phyloP scores from a whole-genome alignment of 2,113 vertebrate species.

The Catagonus wagneri region DNA sequence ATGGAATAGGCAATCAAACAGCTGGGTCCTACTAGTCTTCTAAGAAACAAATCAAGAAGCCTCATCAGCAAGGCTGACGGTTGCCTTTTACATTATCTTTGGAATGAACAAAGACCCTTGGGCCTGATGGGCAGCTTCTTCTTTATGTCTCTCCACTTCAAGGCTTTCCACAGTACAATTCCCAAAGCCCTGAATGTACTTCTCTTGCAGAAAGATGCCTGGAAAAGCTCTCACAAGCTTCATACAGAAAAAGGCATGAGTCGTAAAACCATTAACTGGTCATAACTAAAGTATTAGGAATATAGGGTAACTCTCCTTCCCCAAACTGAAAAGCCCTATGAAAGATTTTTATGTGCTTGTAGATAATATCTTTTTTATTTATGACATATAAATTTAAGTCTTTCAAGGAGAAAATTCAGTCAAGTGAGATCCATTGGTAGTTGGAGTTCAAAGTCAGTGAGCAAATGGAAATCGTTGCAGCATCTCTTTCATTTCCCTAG shows the following conservation, averaged over 20 bases:
- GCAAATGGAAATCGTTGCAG: conserved; percentile 77
- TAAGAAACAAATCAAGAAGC: conserved; percentile 49
- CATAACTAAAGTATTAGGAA: conserved; percentile 29
- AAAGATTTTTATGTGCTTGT: background rate
- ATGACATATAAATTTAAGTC: conserved; percentile 56
- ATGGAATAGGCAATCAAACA: conserved; percentile 51
- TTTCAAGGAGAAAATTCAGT: conserved; percentile 72
- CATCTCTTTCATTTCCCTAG: conserved; percentile 71
- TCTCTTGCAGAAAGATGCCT: background rate
- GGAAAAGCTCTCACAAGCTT: background rate
- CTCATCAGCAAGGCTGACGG: conserved; percentile 31
- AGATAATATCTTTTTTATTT: conserved; percentile 48
- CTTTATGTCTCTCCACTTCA: conserved; percentile 26
- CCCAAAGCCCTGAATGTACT: conserved; percentile 16
- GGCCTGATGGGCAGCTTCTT: conserved; percentile 34
- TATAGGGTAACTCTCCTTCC: background rate
- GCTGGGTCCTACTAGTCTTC: conserved; percentile 51
- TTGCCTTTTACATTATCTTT: conserved; percentile 61
- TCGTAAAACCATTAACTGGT: background rate
- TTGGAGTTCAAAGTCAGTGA: conserved; percentile 68
- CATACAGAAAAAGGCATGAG: conserved; percentile 20
- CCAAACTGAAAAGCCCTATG: conserved; percentile 20
- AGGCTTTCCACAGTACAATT: conserved; percentile 10
- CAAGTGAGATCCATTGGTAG: conserved; percentile 44
- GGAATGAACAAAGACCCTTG: conserved; percentile 51